Conservation (phyloP, 2,888 invertebrate genomes). For the Cactoblastis cactorum region DNA sequence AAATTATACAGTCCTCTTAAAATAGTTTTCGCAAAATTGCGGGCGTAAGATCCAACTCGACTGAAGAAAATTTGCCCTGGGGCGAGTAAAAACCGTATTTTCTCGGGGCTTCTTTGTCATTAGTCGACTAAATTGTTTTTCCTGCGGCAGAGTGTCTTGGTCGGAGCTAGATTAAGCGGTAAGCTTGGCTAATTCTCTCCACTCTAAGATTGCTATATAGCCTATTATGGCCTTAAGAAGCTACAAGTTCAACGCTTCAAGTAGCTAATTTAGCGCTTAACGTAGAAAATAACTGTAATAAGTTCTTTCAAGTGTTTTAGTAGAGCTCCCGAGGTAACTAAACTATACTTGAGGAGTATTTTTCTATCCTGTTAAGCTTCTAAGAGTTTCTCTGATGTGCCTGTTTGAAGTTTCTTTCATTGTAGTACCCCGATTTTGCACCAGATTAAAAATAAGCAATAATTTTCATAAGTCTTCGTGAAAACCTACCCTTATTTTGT, state of each 20-base stretch:
- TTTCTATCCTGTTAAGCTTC: not conserved
- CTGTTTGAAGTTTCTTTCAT: too few species aligned
- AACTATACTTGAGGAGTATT: not conserved
- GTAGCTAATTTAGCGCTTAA: constrained; percentile 17
- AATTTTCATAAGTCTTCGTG: too few species aligned
- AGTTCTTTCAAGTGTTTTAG: not conserved
- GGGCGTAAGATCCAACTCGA: constrained; percentile 24
- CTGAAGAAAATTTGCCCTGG: constrained; percentile 26
- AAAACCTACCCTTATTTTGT: too few species aligned
- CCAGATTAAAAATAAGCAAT: too few species aligned
- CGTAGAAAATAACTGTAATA: constrained; percentile 15
- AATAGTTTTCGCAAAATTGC: constrained; percentile 28
- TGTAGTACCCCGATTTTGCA: too few species aligned
- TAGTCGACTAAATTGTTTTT: constrained; percentile 62
- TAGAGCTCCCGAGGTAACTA: not conserved
- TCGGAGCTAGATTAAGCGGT: constrained; percentile 56
- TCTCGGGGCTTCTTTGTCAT: constrained; percentile 52
- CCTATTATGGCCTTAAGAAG: constrained; percentile 33
- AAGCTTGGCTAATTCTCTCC: constrained; percentile 46
- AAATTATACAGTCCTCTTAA: constrained; percentile 28
- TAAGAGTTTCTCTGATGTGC: not conserved
- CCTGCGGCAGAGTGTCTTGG: constrained; percentile 45
- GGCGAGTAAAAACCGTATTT: constrained; percentile 45
- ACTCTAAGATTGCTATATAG: constrained; percentile 30
- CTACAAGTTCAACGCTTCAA: constrained; percentile 21